Evolutionary conservation across 1,140 invertebrate genomes (phyloP).

Genomic region (Palaemon carinicauda): DNA sequence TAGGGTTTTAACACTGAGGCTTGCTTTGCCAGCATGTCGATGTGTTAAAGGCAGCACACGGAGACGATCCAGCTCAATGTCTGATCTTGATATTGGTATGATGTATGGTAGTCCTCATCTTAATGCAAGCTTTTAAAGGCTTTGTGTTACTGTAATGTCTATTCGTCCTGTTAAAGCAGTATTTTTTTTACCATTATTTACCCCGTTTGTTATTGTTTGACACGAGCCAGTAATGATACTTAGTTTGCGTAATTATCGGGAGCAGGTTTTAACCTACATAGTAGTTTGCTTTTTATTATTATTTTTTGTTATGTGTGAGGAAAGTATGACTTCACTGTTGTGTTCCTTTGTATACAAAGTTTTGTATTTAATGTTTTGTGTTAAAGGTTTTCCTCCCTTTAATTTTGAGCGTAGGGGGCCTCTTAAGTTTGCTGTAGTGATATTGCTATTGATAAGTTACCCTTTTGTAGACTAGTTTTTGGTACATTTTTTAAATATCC

Average conservation of each 20-base stretch:
- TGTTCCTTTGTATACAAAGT: no score
- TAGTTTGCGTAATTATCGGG: neutral
- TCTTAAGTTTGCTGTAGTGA: no score
- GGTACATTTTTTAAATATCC: no score
- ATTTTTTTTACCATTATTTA: neutral
- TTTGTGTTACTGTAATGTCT: neutral
- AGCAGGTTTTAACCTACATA: neutral
- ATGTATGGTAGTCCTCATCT: neutral
- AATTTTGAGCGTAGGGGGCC: no score
- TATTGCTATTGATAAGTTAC: no score
- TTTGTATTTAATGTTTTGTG: no score
- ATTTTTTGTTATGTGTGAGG: neutral
- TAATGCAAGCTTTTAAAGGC: neutral
- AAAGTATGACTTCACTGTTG: no score
- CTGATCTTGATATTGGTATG: slow-evolving; percentile 53
- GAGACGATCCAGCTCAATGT: slow-evolving; percentile 43
- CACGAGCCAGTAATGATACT: neutral
- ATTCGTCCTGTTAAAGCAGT: neutral
- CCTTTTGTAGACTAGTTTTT: no score
- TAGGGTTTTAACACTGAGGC: slow-evolving; percentile 42
- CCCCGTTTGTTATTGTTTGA: neutral
- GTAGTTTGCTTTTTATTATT: neutral
- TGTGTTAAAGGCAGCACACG: slow-evolving; percentile 41
- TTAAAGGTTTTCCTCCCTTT: no score
- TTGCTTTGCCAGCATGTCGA: slow-evolving; percentile 33